Base-by-base conservation (phyloP, 2,113 vertebrate genomes). In the Channa argus region DNA sequence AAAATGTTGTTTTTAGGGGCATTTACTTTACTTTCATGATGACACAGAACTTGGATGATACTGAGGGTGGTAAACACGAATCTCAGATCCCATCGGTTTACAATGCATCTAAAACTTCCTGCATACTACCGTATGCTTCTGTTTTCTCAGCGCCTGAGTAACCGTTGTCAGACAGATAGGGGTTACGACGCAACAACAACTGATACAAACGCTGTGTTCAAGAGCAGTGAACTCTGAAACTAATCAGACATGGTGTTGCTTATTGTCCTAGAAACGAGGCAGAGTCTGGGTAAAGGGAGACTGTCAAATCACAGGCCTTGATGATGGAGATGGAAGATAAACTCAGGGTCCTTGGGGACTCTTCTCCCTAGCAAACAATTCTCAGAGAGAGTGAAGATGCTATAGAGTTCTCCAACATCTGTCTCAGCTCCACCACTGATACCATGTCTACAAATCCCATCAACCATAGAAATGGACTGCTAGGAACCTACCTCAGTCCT, bases 181-280 rank as follows among this genome's bases (percentile, higher is more conserved):
- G 88, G 85, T 89, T 90, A 91, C 85, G 69, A 81, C 64, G 84
- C 87, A 89, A 85, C 86, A 92, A 87, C 91, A 90, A 85, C 88
- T 63, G 87, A 91, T 92, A 92, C 90, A 88, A 87, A 90, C 77
- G 84, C 90, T 70, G 88, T 91, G 94, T 95, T 95, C 94, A 78
- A 94, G 94, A 94, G 89, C 92, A 94, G 88, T 95, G 94, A 95
- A 93, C 94, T 94, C 92, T 93, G 92, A 95, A 94, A 94, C 93
- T 94, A 95, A 94, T 95, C 93, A 94, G 93, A 95, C 89, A 91
- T 92, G 92, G 83, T 91, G 92, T 91, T 94, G 91, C 93, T 94
- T 93, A 94, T 94, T 94, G 94, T 95, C 93, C 93, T 87, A 86
- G 90, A 92, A 92, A 94, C 77, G 83, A 94, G 86, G 88, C 82